phyloP scores from a whole-genome alignment of 2,888 invertebrate genomes.

The Heliconius aoede region DNA sequence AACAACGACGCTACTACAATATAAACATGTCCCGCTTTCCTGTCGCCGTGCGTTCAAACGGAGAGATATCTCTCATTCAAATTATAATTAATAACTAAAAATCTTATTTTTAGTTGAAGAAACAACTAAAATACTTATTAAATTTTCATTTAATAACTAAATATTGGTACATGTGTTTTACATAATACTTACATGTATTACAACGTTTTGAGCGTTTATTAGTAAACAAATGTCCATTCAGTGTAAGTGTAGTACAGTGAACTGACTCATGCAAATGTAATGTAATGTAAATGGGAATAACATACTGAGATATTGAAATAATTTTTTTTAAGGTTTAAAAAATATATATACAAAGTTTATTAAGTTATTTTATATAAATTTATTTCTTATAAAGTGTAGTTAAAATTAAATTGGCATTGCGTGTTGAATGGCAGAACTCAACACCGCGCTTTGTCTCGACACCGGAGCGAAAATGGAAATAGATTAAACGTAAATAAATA shows the following conservation, averaged over 20 bases:
- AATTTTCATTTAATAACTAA: neutral
- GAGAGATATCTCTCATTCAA: conserved; percentile 36
- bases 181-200: neutral
- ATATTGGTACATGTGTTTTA: neutral
- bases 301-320: too few relatives aligned
- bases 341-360: neutral
- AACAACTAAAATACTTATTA: neutral
- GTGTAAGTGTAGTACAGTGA: neutral
- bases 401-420: too few relatives aligned
- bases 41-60: conserved; percentile 40
- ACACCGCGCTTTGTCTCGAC: too few relatives aligned
- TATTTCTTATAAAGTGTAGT: neutral
- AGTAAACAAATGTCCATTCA: conserved; percentile 2
- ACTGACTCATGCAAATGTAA: neutral
- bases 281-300: neutral
- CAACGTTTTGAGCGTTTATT: neutral
- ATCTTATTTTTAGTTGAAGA: neutral
- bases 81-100: conserved; percentile 5
- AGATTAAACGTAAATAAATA: too few relatives aligned
- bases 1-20: conserved; percentile 76
- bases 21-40: conserved; percentile 56
- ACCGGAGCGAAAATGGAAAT: too few relatives aligned
- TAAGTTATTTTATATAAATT: neutral
- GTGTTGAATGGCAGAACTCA: too few relatives aligned
- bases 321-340: too few relatives aligned